Conservation (phyloP, 2,113 vertebrate genomes). For the Mionectes macconnelli region DNA sequence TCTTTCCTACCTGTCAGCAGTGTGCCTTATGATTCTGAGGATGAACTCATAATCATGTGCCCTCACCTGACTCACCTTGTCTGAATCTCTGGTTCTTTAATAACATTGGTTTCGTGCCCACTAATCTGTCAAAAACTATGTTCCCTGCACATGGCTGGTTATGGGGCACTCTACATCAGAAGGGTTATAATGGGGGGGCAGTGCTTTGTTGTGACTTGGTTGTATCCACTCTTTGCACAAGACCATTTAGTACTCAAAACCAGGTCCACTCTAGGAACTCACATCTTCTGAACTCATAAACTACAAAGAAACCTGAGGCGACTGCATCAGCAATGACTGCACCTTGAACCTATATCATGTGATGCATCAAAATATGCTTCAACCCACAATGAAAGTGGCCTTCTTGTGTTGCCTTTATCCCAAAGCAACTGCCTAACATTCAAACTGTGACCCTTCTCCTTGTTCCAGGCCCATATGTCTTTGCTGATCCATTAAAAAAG, state of each 20-base stretch:
- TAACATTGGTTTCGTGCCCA: neutral
- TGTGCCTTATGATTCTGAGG: neutral
- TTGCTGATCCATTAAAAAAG: neutral
- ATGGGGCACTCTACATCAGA: too few species aligned
- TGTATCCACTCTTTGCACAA: rapidly evolving
- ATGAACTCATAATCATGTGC: neutral
- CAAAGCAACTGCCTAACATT: neutral
- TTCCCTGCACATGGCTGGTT: neutral
- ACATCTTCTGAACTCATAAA: neutral
- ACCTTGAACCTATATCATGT: neutral
- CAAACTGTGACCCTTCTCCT: neutral
- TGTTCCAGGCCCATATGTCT: neutral
- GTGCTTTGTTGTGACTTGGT: neutral
- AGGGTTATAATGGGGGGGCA: neutral
- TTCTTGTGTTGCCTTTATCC: neutral
- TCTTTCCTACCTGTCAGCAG: neutral
- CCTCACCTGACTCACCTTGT: neutral
- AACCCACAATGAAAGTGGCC: rapidly evolving
- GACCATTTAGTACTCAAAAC: neutral
- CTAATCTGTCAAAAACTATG: neutral
- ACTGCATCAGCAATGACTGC: neutral
- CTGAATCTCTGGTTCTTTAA: neutral
- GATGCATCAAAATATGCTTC: neutral
- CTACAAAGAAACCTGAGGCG: neutral
- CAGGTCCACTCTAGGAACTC: neutral